Conservation (phyloP, 2,888 invertebrate genomes). For the Rhimphoctona megacephalus region DNA sequence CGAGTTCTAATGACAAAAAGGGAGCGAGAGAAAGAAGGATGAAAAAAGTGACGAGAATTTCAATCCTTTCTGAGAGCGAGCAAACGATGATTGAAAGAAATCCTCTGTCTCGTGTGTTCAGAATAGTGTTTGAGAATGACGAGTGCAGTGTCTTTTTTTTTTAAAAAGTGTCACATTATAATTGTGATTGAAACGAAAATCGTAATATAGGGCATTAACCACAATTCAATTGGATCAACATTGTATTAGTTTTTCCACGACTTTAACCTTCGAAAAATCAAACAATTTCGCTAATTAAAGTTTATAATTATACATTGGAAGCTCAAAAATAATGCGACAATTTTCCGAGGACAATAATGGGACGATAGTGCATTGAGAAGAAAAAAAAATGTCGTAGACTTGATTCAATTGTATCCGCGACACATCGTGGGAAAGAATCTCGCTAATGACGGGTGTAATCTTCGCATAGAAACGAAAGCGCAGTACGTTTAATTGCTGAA, state of each 20-base stretch:
- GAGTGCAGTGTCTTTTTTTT: not conserved
- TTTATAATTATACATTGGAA: not conserved
- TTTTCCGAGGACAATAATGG: not conserved
- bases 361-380: not conserved
- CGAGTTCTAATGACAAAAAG: constrained; percentile 55
- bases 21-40: constrained; percentile 3
- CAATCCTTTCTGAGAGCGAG: constrained; percentile 43
- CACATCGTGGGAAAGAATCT: constrained; percentile 29
- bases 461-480: constrained; percentile 25
- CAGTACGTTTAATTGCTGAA: constrained; percentile 30
- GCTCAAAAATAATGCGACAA: not conserved
- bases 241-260: not conserved
- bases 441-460: constrained; percentile 2
- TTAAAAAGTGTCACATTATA: not conserved
- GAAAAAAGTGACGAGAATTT: constrained; percentile 39
- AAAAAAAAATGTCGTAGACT: constrained; percentile 26
- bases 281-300: not conserved
- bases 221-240: not conserved
- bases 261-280: not conserved
- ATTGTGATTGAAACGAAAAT: not conserved
- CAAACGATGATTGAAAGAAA: constrained; percentile 25
- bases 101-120: constrained; percentile 20
- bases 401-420: constrained; percentile 15
- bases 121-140: not conserved
- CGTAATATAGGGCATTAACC: not conserved